Percentiles rank a stretch among this genome's conserved stretches.
These are phyloP conservation scores for Mermis nigrescens DNA, from an alignment of 2,888 invertebrate species.

Conservation along the genomic window DNA sequence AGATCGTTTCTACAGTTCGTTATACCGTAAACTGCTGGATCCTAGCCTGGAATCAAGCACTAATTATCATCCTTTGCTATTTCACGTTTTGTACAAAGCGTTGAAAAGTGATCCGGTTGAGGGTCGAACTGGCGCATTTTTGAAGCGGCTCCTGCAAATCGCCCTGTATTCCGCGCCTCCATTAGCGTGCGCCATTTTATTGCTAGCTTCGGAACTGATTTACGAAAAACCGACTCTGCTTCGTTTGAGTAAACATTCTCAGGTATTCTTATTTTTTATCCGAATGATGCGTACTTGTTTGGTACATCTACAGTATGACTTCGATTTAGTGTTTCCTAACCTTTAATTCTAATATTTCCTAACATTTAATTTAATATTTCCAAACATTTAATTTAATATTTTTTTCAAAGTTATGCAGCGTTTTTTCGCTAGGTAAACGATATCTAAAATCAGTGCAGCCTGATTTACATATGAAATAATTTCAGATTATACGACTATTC, in stretches of 20 bases:
- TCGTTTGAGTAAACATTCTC: constrained; percentile 20
- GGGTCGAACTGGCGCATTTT: constrained; percentile 55
- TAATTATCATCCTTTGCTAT: constrained; percentile 49
- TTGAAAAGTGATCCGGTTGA: constrained; percentile 55
- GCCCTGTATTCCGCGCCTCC: constrained; percentile 49
- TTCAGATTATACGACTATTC: no score
- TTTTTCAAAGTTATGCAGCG: no score
- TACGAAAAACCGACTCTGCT: constrained; percentile 25
- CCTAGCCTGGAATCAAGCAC: constrained; percentile 42
- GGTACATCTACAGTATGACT: no score
- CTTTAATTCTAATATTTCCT: no score
- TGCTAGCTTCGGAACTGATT: constrained; percentile 54
- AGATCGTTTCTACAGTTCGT: constrained; percentile 50
- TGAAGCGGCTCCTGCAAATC: constrained; percentile 59
- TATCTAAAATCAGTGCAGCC: no score
- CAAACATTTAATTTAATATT: no score
- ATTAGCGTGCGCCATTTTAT: constrained; percentile 60
- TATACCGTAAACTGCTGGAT: constrained; percentile 68
- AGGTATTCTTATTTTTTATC: constrained; percentile 16
- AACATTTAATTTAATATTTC: no score
- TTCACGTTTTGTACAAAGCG: constrained; percentile 68
- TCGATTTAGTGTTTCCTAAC: no score
- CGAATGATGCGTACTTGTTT: not conserved
- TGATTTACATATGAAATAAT: no score
- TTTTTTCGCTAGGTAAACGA: no score